Percentiles rank a stretch among this genome's conserved stretches.
These are phyloP conservation scores for Tribolium madens DNA, from an alignment of 1,140 invertebrate species.

Conservation along the genomic window DNA sequence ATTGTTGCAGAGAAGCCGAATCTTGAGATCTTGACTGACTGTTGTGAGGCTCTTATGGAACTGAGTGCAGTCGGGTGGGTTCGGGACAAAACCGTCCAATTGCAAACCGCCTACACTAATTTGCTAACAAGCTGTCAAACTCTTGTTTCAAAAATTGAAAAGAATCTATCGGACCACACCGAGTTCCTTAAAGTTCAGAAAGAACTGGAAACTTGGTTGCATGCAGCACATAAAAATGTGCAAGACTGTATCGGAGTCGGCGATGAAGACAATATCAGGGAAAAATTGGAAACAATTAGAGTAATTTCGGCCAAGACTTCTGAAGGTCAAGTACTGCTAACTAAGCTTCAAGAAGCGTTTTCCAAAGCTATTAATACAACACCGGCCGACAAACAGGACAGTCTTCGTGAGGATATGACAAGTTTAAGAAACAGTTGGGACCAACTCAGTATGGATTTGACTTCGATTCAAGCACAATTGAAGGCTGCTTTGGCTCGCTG, in stretches of 20 bases:
- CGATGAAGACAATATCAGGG: slow-evolving; percentile 80
- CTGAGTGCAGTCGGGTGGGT: slow-evolving; percentile 85
- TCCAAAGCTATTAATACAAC: slow-evolving; percentile 86
- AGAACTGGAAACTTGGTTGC: slow-evolving; percentile 85
- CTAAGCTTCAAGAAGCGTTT: slow-evolving; percentile 84
- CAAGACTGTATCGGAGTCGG: slow-evolving; percentile 86
- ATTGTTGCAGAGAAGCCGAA: slow-evolving; percentile 81
- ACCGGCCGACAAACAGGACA: slow-evolving; percentile 83
- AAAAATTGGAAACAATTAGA: slow-evolving; percentile 85
- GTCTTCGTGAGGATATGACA: slow-evolving; percentile 79
- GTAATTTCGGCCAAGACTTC: slow-evolving; percentile 81
- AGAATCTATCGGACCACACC: slow-evolving; percentile 89
- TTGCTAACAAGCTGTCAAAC: slow-evolving; percentile 82
- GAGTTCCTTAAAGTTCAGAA: slow-evolving; percentile 89
- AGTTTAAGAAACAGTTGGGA: slow-evolving; percentile 85
- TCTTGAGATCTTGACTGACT: slow-evolving; percentile 87
- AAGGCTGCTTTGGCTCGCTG: slow-evolving; percentile 82
- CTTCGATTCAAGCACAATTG: slow-evolving; percentile 80
- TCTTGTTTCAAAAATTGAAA: slow-evolving; percentile 85
- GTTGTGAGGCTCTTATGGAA: slow-evolving; percentile 88
- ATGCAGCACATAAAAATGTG: slow-evolving; percentile 80
- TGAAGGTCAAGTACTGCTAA: slow-evolving; percentile 88
- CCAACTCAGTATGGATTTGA: slow-evolving; percentile 83
- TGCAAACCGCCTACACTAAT: slow-evolving; percentile 84
- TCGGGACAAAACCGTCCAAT: slow-evolving; percentile 85